phyloP scores from a whole-genome alignment of 2,113 vertebrate species.

The Nycticryphes semicollaris region DNA sequence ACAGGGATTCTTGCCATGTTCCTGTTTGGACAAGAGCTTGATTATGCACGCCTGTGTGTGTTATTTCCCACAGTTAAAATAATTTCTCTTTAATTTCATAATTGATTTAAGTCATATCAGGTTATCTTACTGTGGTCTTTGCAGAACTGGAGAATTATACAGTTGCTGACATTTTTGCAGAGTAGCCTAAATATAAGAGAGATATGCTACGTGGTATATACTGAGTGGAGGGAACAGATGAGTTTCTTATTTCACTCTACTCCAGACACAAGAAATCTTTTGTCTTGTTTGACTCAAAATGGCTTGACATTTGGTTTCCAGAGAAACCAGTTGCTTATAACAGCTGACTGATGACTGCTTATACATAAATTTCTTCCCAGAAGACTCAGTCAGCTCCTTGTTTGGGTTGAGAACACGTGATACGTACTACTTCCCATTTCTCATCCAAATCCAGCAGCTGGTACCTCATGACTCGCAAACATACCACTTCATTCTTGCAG shows the following conservation, averaged over 20 bases:
- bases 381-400: conserved; percentile 13
- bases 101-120: neutral
- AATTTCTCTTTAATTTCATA: neutral
- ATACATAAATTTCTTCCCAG: neutral
- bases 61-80: neutral
- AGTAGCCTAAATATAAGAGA: neutral
- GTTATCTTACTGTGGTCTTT: neutral
- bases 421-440: neutral
- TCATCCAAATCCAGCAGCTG: conserved; percentile 20
- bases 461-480: neutral
- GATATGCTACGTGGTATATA: neutral
- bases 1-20: neutral
- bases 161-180: neutral
- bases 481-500: neutral
- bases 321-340: neutral
- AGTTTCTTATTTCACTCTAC: neutral
- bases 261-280: neutral
- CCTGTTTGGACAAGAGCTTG: neutral
- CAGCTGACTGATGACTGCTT: neutral
- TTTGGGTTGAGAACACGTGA: neutral
- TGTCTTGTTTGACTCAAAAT: neutral
- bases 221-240: neutral
- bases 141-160: neutral
- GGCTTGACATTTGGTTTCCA: neutral
- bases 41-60: neutral